Conservation (phyloP, 2,113 vertebrate species). For the Ardeotis arabs region DNA sequence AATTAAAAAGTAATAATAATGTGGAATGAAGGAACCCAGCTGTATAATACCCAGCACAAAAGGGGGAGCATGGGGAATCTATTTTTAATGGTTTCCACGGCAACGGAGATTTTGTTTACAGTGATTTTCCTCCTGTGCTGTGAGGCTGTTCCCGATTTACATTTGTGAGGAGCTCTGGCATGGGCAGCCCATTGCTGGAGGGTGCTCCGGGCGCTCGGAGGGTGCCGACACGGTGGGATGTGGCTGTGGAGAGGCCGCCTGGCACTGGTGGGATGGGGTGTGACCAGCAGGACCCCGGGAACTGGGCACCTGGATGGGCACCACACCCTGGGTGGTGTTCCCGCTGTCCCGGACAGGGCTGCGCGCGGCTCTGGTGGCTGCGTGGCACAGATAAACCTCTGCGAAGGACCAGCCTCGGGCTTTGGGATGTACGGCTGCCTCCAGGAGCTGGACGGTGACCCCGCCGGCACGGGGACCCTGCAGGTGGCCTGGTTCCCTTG, state of each 20-base stretch:
- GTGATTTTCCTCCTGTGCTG: conserved; percentile 63
- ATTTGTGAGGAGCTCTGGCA: conserved; percentile 39
- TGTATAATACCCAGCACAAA: conserved; percentile 65
- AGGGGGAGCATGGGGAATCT: conserved; percentile 70
- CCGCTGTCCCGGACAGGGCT: background rate
- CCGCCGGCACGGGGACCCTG: background rate
- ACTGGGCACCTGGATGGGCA: background rate
- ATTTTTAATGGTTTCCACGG: conserved; percentile 84
- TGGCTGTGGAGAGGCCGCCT: background rate
- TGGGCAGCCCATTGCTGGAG: conserved; percentile 1
- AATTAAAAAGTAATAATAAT: conserved; percentile 82
- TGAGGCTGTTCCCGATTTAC: conserved; percentile 61
- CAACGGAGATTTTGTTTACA: conserved; percentile 78
- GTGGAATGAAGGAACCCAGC: conserved; percentile 74
- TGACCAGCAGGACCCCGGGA: background rate
- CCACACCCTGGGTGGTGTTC: fast-evolving
- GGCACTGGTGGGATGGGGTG: fast-evolving
- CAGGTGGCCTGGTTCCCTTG: fast-evolving
- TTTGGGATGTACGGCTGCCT: background rate
- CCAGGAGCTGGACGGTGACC: background rate
- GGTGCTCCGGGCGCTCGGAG: background rate
- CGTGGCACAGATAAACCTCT: background rate
- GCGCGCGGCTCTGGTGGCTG: fast-evolving
- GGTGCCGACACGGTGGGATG: background rate
- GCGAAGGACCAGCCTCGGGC: background rate